These are phyloP conservation scores for Julus scandinavius DNA, from an alignment of 2,888 invertebrate species.

Conservation along the genomic window DNA sequence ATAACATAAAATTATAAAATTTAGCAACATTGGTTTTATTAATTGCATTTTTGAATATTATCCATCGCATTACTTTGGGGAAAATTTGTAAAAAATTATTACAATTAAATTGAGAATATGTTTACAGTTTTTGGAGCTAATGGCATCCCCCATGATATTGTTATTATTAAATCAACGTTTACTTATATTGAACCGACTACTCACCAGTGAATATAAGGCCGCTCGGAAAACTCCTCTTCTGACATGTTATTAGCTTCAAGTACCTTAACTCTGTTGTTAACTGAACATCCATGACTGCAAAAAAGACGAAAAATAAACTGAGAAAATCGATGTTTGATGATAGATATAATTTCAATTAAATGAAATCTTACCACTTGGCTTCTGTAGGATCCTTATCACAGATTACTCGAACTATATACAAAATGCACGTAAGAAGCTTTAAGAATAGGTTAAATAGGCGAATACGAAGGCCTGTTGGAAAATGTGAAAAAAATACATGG, in stretches of 20 bases:
- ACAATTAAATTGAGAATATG: too few relatives aligned
- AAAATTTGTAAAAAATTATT: too few relatives aligned
- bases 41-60: too few relatives aligned
- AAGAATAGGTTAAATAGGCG: constrained; percentile 97
- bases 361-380: constrained; percentile 82
- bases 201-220: constrained; percentile 90
- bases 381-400: constrained; percentile 88
- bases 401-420: constrained; percentile 93
- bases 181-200: background rate
- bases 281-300: constrained; percentile 82
- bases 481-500: background rate
- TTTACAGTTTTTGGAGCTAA: too few relatives aligned
- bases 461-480: constrained; percentile 89
- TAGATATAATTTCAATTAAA: background rate
- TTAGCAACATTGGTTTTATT: background rate
- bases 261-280: constrained; percentile 84
- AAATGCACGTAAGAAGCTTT: constrained; percentile 94
- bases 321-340: constrained; percentile 1
- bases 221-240: constrained; percentile 91
- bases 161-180: too few relatives aligned
- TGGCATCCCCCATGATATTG: too few relatives aligned
- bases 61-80: too few relatives aligned
- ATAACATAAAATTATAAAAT: too few relatives aligned
- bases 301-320: background rate
- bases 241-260: constrained; percentile 80